Base-by-base conservation (phyloP, 2,797 vertebrate species). In the Crenuchus spilurus region DNA sequence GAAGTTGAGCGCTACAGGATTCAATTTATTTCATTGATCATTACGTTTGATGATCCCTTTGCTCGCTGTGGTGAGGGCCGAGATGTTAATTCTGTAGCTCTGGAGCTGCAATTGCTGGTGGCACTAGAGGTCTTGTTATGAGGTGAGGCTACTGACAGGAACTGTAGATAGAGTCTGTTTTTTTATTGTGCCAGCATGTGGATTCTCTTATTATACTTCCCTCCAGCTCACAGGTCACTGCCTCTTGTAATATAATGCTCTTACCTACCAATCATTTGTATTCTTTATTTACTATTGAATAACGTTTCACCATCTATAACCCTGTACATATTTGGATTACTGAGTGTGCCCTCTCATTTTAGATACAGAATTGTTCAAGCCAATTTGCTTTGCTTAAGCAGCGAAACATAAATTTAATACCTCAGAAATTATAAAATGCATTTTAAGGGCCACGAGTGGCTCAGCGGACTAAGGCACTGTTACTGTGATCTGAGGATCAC, bases 41-140 rank as follows among this genome's bases (percentile, higher is more conserved):
- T 82, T 84, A 77, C 74, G 80, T 89, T 85, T 82, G 78, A 89
- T 84, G 79, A 80, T 78, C 77, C 83, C 82, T 85, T 84, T 75
- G 80, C 77, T 81, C 63, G 68, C 80, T 44, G 65, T 35, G 39
- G 44, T 76, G 52, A 75, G 35, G 51, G 57, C 39, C 35, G 37
- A 74, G 60, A 75, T 75, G 74, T 73, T 77, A 78, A 82, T 79
- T 84, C 39, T 72, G 62, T 28, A 66, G 70, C 48, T 42, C 54
- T 77, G 63, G 44, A 67, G 51, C 33, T 60, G 77, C 74, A 67
- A 76, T 74, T 67, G 70, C 60, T 75, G 68, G 52, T 73, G 74
- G 71, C 70, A 72, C 52, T 39, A 44, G 51, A 81, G 80, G 72
- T 79, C 49, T 52, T 31, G 52, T 60, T 79, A 42, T 60, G 75